Percentiles rank a stretch among this genome's conserved stretches.
Conservation (phyloP, 1,140 invertebrate species). For the Drosophila fuyamai region DNA sequence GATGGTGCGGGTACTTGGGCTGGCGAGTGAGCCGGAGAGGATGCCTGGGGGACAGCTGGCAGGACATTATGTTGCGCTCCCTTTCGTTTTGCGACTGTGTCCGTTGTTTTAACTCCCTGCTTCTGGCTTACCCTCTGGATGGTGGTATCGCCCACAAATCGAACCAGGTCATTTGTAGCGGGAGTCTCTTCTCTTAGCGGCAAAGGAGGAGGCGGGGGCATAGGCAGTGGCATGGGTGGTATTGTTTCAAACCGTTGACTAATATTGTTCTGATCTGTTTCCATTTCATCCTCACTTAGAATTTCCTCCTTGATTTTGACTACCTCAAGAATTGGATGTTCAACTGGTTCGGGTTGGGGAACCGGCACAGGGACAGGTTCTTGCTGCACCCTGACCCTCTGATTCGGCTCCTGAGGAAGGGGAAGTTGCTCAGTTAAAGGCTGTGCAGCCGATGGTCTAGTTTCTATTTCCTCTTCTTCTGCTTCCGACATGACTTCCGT, state of each 20-base stretch:
- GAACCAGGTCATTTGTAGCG: slow-evolving; percentile 39
- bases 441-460: no score
- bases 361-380: neutral
- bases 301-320: slow-evolving; percentile 64
- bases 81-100: slow-evolving; percentile 31
- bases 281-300: slow-evolving; percentile 64
- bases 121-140: slow-evolving; percentile 73
- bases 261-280: slow-evolving; percentile 27
- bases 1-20: slow-evolving; percentile 4
- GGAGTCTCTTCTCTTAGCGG: slow-evolving; percentile 26
- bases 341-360: slow-evolving; percentile 7
- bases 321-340: neutral
- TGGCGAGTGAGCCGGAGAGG: slow-evolving; percentile 28
- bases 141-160: slow-evolving; percentile 75
- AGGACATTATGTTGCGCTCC: slow-evolving; percentile 41
- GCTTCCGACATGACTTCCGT: slow-evolving; percentile 75
- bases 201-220: slow-evolving; percentile 45
- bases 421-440: slow-evolving; percentile 5
- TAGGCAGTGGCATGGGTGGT: slow-evolving; percentile 26
- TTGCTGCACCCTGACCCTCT: neutral
- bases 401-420: neutral
- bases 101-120: slow-evolving; percentile 20
- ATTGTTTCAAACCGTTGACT: slow-evolving; percentile 8
- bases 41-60: slow-evolving; percentile 39
- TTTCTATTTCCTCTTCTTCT: slow-evolving; percentile 55